phyloP scores from a whole-genome alignment of 2,797 vertebrate genomes.

The Rhinatrema bivittatum region DNA sequence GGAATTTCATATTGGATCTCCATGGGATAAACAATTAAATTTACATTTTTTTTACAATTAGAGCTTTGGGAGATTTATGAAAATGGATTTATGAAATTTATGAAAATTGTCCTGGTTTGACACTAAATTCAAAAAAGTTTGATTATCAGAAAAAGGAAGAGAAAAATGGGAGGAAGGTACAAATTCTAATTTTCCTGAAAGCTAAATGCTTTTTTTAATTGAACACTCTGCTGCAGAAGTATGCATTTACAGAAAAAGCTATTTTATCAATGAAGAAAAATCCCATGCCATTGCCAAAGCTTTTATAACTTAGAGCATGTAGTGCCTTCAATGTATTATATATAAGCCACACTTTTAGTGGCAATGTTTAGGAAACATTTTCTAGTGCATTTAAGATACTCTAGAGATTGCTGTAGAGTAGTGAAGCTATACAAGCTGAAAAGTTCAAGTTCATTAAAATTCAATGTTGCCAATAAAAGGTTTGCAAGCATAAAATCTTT shows the following conservation, averaged over 20 bases:
- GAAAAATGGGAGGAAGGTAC: no score
- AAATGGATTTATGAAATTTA: no score
- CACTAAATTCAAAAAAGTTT: no score
- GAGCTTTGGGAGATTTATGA: no score
- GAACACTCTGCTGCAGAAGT: no score
- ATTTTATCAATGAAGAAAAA: neutral
- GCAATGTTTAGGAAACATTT: neutral
- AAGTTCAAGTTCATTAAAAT: constrained; percentile 13
- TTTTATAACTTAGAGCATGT: neutral
- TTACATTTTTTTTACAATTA: no score
- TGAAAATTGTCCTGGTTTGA: no score
- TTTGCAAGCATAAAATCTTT: neutral
- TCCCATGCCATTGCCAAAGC: neutral
- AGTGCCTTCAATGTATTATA: neutral
- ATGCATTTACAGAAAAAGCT: neutral
- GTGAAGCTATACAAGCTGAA: constrained; percentile 5
- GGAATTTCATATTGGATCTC: no score
- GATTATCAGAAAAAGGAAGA: no score
- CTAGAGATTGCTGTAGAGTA: constrained; percentile 11
- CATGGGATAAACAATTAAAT: no score
- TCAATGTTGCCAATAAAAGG: constrained; percentile 4
- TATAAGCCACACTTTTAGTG: neutral
- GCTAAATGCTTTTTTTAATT: no score
- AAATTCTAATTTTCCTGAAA: no score
- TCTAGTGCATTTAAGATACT: constrained; percentile 1